These are phyloP conservation scores for Todiramphus saurophagus DNA, from an alignment of 2,113 vertebrate species.

Conservation along the genomic window DNA sequence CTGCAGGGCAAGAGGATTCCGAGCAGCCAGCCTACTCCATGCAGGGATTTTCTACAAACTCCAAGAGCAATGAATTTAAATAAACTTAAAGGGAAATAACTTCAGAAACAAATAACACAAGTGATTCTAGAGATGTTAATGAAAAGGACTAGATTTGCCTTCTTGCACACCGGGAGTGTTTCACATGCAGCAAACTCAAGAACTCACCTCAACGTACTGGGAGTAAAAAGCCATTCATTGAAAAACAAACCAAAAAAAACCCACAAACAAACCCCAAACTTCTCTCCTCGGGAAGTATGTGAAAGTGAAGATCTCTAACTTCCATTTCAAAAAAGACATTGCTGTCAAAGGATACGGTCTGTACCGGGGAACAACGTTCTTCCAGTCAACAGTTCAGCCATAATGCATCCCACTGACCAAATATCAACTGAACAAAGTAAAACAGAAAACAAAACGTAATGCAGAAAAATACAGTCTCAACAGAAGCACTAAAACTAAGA, in stretches of 20 bases:
- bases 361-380: slow-evolving; percentile 96
- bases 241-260: background rate
- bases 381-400: slow-evolving; percentile 97
- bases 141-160: background rate
- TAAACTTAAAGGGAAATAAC: background rate
- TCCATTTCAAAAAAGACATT: background rate
- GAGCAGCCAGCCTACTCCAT: background rate
- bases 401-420: slow-evolving; percentile 99
- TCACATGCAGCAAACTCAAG: background rate
- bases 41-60: background rate
- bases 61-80: background rate
- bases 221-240: background rate
- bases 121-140: background rate
- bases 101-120: background rate
- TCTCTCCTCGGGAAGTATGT: background rate
- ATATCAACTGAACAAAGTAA: slow-evolving; percentile 88
- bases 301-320: background rate
- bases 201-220: background rate
- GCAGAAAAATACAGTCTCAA: background rate
- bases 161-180: background rate
- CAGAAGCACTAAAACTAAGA: background rate
- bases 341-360: slow-evolving; percentile 94
- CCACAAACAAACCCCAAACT: background rate
- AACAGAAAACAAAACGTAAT: background rate
- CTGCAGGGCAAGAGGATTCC: background rate